Percentiles rank a stretch among this genome's conserved stretches.
Evolutionary conservation across 2,797 vertebrate species (phyloP).

Genomic region (Sebastolobus alascanus): DNA sequence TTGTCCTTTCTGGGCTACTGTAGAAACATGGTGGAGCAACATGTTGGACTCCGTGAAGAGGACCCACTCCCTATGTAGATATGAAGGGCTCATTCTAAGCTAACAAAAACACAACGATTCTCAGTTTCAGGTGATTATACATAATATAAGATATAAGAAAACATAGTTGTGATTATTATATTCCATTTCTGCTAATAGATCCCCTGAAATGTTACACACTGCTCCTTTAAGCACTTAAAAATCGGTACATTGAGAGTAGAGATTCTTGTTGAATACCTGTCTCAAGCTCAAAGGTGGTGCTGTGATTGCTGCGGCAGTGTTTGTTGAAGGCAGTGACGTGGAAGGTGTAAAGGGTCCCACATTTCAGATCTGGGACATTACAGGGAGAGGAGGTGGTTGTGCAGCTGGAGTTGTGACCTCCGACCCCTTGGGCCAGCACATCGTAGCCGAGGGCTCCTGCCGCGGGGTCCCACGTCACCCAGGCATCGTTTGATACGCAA

Average conservation of each 20-base stretch:
- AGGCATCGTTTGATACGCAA: conserved; percentile 83
- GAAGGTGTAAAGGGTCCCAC: conserved; percentile 81
- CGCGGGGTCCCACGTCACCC: conserved; percentile 76
- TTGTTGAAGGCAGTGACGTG: conserved; percentile 72
- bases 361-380: conserved; percentile 76
- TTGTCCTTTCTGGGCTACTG: too few species aligned
- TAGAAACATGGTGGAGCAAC: too few species aligned
- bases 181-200: too few species aligned
- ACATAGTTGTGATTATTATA: too few species aligned
- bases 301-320: conserved; percentile 73
- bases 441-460: conserved; percentile 77
- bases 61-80: too few species aligned
- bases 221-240: neutral
- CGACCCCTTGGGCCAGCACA: conserved; percentile 57
- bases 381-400: conserved; percentile 62
- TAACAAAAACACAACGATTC: too few species aligned
- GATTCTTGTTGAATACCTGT: conserved; percentile 76
- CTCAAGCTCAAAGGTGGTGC: conserved; percentile 71
- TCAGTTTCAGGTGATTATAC: too few species aligned
- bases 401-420: conserved; percentile 72
- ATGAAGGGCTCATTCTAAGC: too few species aligned
- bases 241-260: neutral
- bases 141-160: too few species aligned
- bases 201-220: too few species aligned
- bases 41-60: too few species aligned